Percentiles rank a stretch among this genome's conserved stretches.
Evolutionary conservation across 2,888 invertebrate genomes (phyloP).

Genomic region (Tetragonisca angustula): DNA sequence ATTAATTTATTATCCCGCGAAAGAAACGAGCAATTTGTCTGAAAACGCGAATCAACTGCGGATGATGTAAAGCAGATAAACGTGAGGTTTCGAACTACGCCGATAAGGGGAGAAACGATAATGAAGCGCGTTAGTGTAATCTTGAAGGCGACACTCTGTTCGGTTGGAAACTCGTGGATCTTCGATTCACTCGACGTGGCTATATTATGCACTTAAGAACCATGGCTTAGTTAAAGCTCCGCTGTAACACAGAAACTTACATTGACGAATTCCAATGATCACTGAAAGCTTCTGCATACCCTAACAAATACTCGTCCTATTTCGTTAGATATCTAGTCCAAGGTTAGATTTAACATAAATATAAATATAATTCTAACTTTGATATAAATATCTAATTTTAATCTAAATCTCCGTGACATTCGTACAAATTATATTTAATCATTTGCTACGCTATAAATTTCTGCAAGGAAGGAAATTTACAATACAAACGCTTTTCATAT

Average conservation of each 20-base stretch:
- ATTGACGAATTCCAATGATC: neutral
- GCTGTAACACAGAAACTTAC: slow-evolving; percentile 12
- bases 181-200: slow-evolving; percentile 18
- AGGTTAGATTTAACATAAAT: too few relatives aligned
- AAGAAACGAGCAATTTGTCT: neutral
- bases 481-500: too few relatives aligned
- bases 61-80: slow-evolving; percentile 13
- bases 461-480: too few relatives aligned
- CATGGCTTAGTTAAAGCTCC: slow-evolving; percentile 16
- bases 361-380: too few relatives aligned
- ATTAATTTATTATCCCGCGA: neutral
- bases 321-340: neutral
- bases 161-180: slow-evolving; percentile 34
- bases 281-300: neutral
- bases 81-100: slow-evolving; percentile 4
- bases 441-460: too few relatives aligned
- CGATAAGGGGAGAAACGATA: slow-evolving; percentile 31
- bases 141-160: slow-evolving; percentile 23
- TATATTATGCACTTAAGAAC: slow-evolving; percentile 29
- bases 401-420: too few relatives aligned
- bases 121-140: slow-evolving; percentile 30
- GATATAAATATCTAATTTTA: too few relatives aligned
- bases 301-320: neutral
- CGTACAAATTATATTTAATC: too few relatives aligned
- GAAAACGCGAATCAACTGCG: neutral